Conservation (phyloP, 2,113 vertebrate species). For the Clarias batrachus region DNA sequence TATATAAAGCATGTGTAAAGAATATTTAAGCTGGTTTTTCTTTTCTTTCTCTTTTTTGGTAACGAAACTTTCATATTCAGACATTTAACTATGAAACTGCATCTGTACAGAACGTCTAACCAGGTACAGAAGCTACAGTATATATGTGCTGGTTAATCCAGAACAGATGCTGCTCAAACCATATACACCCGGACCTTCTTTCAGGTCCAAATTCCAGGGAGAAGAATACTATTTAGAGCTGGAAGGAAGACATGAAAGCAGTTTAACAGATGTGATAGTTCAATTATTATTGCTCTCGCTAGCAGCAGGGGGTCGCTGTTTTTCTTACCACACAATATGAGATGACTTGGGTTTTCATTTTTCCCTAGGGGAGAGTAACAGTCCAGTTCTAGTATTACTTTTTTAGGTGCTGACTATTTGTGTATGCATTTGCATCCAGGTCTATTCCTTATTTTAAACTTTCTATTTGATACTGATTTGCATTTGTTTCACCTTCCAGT, state of each 20-base stretch:
- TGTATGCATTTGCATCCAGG: constrained; percentile 8
- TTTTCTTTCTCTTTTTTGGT: background rate
- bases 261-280: constrained; percentile 51
- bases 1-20: background rate
- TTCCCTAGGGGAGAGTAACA: constrained; percentile 14
- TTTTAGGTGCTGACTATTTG: constrained; percentile 34
- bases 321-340: constrained; percentile 29
- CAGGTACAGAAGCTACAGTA: background rate
- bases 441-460: constrained; percentile 28
- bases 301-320: constrained; percentile 39
- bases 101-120: background rate
- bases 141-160: constrained; percentile 53
- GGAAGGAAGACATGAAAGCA: constrained; percentile 45
- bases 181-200: constrained; percentile 44
- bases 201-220: constrained; percentile 30
- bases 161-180: constrained; percentile 52
- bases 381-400: constrained; percentile 12
- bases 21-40: background rate
- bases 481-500: constrained; percentile 1
- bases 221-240: constrained; percentile 40
- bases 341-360: constrained; percentile 24
- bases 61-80: background rate
- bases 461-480: constrained; percentile 33
- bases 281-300: constrained; percentile 45
- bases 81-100: background rate